A percentile compares a stretch with the other conserved stretches of the same genome.
Evolutionary conservation across 2,113 vertebrate species (phyloP).

Genomic region (Gopherus flavomarginatus): DNA sequence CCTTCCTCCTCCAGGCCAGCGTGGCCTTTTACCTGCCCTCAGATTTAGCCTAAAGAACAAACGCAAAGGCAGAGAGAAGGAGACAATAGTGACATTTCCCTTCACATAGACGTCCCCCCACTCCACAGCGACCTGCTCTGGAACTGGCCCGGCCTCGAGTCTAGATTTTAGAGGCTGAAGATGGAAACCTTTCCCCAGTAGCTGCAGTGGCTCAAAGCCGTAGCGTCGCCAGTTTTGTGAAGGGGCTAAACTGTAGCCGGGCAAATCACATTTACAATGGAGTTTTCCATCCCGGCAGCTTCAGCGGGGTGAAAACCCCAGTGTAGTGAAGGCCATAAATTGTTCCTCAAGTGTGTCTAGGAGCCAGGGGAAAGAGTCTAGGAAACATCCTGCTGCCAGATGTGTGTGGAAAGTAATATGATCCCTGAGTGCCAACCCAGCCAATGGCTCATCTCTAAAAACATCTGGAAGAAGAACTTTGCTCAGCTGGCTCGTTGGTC

Average conservation of each 20-base stretch:
- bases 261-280: neutral
- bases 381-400: neutral
- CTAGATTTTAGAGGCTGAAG: neutral
- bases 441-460: neutral
- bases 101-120: too few relatives aligned
- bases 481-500: slow-evolving; percentile 69
- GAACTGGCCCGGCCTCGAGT: too few relatives aligned
- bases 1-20: neutral
- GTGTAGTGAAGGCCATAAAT: neutral
- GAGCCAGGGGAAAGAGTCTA: neutral
- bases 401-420: neutral
- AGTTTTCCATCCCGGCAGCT: neutral
- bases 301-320: neutral
- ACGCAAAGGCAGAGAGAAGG: neutral
- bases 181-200: neutral
- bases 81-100: neutral
- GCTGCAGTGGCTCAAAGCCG: neutral
- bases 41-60: neutral
- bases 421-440: neutral
- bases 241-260: neutral
- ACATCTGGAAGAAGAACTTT: fast-evolving
- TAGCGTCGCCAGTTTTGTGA: neutral
- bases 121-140: too few relatives aligned
- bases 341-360: neutral
- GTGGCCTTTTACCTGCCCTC: neutral